Conservation (phyloP, 2,113 vertebrate species). For the Smithornis capensis region DNA sequence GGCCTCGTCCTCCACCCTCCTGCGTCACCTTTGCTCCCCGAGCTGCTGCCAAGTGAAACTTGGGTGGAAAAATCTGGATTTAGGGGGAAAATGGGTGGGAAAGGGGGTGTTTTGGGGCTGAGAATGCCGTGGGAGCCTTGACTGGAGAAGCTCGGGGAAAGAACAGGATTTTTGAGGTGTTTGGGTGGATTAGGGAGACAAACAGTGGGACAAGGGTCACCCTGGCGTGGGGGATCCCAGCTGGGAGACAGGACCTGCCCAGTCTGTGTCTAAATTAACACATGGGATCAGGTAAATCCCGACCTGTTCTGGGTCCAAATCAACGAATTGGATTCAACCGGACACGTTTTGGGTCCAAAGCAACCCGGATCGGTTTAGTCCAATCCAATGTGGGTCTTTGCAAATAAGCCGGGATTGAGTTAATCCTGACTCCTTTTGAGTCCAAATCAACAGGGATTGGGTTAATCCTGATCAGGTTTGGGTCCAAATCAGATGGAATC, state of each 20-base stretch:
- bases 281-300: neutral
- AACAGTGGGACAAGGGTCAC: no score
- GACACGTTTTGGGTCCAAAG: neutral
- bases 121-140: neutral
- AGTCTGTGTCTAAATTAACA: neutral
- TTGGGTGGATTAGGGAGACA: neutral
- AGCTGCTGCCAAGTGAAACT: neutral
- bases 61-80: fast-evolving
- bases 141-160: neutral
- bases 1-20: neutral
- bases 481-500: neutral
- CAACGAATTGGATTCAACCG: neutral
- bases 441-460: neutral
- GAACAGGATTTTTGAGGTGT: neutral
- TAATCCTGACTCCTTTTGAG: neutral
- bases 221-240: neutral
- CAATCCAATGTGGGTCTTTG: neutral
- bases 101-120: neutral
- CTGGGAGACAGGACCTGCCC: neutral
- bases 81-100: neutral
- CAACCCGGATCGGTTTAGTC: neutral
- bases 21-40: neutral
- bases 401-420: neutral
- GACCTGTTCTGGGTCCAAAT: neutral
- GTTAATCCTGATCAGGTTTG: neutral